phyloP scores from a whole-genome alignment of 2,888 invertebrate species.

The Andrena minutula region DNA sequence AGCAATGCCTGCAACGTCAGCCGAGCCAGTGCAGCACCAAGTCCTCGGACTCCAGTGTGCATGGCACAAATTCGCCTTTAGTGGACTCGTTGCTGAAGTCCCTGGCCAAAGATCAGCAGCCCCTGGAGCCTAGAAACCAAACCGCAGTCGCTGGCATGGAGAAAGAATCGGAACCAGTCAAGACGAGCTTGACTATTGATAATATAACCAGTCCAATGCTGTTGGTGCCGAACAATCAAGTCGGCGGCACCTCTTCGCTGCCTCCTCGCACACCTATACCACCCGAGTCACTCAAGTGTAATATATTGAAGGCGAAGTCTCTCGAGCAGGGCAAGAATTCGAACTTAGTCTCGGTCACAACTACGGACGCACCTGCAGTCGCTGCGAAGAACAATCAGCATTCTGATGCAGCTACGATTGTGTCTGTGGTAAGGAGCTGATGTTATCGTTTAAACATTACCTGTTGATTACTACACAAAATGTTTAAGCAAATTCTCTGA shows the following conservation, averaged over 20 bases:
- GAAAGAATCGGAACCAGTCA: constrained; percentile 89
- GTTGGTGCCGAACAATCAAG: constrained; percentile 90
- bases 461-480: neutral
- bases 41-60: constrained; percentile 85
- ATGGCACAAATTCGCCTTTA: constrained; percentile 84
- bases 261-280: constrained; percentile 89
- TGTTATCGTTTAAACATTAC: constrained; percentile 21
- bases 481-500: constrained; percentile 1
- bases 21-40: constrained; percentile 82
- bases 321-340: constrained; percentile 86
- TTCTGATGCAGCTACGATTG: constrained; percentile 89
- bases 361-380: constrained; percentile 83
- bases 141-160: constrained; percentile 86
- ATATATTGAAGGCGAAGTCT: constrained; percentile 94
- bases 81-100: constrained; percentile 92
- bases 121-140: constrained; percentile 87
- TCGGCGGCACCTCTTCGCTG: constrained; percentile 86
- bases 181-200: constrained; percentile 87
- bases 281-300: constrained; percentile 96
- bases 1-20: constrained; percentile 80
- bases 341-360: constrained; percentile 82
- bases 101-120: constrained; percentile 89
- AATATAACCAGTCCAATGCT: constrained; percentile 84
- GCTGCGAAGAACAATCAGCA: constrained; percentile 79
- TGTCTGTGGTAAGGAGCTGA: constrained; percentile 89